Evolutionary conservation across 2,797 vertebrate species (phyloP).

Genomic region (Gymnoscopelus braueri): DNA sequence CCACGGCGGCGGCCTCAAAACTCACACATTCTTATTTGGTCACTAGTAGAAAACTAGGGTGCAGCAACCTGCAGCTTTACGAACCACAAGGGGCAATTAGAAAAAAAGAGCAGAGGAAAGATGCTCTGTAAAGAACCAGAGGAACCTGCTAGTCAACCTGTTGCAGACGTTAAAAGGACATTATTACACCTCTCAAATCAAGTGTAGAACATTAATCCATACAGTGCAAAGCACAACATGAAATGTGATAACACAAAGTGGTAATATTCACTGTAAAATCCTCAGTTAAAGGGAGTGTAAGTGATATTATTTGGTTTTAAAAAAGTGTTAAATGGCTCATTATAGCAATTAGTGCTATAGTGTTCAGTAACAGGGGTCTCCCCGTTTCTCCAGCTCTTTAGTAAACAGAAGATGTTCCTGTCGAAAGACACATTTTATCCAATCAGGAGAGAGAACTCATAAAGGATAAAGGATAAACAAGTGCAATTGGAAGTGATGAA

Average conservation of each 20-base stretch:
- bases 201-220: slow-evolving; percentile 11
- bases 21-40: slow-evolving; percentile 79
- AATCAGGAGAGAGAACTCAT: no score
- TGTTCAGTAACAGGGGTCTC: no score
- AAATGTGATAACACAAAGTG: slow-evolving; percentile 1
- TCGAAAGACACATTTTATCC: no score
- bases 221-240: not conserved
- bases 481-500: no score
- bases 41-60: slow-evolving; percentile 34
- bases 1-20: slow-evolving; percentile 61
- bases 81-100: slow-evolving; percentile 35
- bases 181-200: slow-evolving; percentile 30
- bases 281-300: not conserved
- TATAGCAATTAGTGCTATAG: not conserved
- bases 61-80: slow-evolving; percentile 48
- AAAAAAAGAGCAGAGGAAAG: slow-evolving; percentile 26
- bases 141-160: slow-evolving; percentile 67
- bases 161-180: slow-evolving; percentile 25
- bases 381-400: no score
- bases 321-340: not conserved
- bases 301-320: no score
- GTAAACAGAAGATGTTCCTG: no score
- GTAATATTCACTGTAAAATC: not conserved
- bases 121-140: slow-evolving; percentile 6
- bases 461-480: no score